Percentiles rank a stretch among this genome's conserved stretches.
Conservation (phyloP, 2,888 invertebrate species). For the Rugalucina vietnamica region DNA sequence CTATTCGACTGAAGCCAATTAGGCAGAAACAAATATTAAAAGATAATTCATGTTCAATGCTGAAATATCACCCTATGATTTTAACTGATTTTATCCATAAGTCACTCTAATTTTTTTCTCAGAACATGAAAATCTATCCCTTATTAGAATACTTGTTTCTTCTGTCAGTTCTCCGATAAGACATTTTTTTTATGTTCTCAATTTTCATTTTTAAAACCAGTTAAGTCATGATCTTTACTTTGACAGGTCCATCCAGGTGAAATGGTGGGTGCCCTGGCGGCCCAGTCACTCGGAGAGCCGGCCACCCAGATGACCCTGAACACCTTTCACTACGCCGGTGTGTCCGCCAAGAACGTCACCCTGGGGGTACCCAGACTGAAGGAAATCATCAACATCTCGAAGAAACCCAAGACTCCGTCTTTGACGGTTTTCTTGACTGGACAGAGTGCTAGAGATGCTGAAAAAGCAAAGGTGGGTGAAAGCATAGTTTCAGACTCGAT, state of each 20-base stretch:
- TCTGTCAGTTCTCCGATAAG: too few species aligned
- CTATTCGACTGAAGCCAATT: too few species aligned
- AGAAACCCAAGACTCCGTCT: constrained; percentile 99
- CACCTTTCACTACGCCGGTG: constrained; percentile 99
- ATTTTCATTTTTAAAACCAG: too few species aligned
- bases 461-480: constrained; percentile 95
- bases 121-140: constrained; percentile 1
- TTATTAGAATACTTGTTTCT: too few species aligned
- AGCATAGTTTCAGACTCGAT: too few species aligned
- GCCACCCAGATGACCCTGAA: constrained; percentile 97
- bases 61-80: background rate
- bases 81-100: background rate
- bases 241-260: constrained; percentile 92
- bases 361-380: constrained; percentile 99
- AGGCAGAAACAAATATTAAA: too few species aligned
- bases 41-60: background rate
- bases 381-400: constrained; percentile 97
- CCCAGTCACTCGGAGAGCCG: constrained; percentile 99
- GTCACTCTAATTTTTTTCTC: constrained; percentile 40
- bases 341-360: constrained; percentile 99
- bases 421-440: constrained; percentile 98
- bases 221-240: too few species aligned
- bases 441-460: constrained; percentile 99
- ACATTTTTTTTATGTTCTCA: too few species aligned
- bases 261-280: constrained; percentile 99